Evolutionary conservation across 2,113 vertebrate species (phyloP), one percentile per base, ranked within the genome.

Genomic region (Sinocyclocheilus grahami): DNA sequence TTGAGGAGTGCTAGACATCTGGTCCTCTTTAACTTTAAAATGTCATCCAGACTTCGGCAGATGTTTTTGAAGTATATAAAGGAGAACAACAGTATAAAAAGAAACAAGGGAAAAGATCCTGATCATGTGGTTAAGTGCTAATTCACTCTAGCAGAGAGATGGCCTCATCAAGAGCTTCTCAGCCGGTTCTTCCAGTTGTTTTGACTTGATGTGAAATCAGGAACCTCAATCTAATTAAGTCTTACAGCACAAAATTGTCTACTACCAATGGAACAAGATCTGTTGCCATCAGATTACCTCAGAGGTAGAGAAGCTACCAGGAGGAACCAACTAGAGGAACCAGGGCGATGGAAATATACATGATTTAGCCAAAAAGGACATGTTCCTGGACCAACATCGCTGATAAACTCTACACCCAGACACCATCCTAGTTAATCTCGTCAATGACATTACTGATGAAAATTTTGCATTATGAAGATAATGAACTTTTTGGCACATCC

Each of bases 11-110:
- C 27, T 65, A 86, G 89, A 84, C 91, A 94, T 88, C 92, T 93
- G 92, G 87, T 91, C 89, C 90, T 91, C 65, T 89, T 94, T 91
- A 92, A 89, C 87, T 87, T 89, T 86, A 62, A 85, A 86, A 86
- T 67, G 82, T 89, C 65, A 83, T 86, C 63, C 83, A 74, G 67
- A 18, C 85, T 72, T 58, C 71, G 72, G 30, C 20, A 48, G 81
- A 27, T 65, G 82, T 78, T 78, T 78, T 74, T 75, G 60, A 78
- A 48, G 53, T 30, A 78, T 90, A 88, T 82, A 46, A 71, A 87
- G 62, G 86, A 87, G 87, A 87, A 83, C 79, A 82, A 75, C 27
- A 14, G 55, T 88, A 84, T 86, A 53, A 88, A 85, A 89, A 88
- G 75, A 89, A 89, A 83, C 5, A 83, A 84, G 22, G 24, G 39